A percentile compares a stretch with the other conserved stretches of the same genome.
Evolutionary conservation across 2,113 vertebrate genomes (phyloP).

Genomic region (Pangasianodon hypophthalmus): DNA sequence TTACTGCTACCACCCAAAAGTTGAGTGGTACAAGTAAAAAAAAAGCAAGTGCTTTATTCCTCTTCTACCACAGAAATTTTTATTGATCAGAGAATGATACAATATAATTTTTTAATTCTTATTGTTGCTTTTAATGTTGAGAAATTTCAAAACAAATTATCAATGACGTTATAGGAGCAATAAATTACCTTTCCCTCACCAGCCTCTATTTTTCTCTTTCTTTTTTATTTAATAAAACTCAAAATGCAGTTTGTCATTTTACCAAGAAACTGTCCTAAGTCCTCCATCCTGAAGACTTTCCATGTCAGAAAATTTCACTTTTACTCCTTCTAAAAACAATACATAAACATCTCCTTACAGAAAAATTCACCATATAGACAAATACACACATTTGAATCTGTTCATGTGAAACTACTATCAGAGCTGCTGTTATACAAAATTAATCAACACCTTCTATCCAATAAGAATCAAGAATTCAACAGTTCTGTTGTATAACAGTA

Average conservation of each 20-base stretch:
- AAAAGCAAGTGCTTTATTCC: not conserved
- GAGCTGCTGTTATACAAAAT: not conserved
- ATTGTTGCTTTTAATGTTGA: not conserved
- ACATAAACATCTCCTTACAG: not conserved
- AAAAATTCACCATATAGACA: not conserved
- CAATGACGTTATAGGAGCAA: not conserved
- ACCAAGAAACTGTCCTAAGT: not conserved
- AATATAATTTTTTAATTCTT: not conserved
- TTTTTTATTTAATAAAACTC: too few relatives aligned
- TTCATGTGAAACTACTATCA: not conserved
- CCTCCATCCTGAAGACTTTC: not conserved
- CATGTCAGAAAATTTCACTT: not conserved
- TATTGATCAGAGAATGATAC: not conserved
- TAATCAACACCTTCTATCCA: not conserved
- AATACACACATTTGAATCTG: not conserved
- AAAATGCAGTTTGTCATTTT: not conserved
- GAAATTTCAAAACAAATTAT: not conserved
- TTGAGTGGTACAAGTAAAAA: not conserved
- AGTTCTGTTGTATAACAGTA: not conserved
- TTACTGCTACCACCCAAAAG: too few relatives aligned
- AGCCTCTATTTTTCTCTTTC: not conserved
- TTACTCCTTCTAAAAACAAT: not conserved
- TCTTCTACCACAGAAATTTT: not conserved
- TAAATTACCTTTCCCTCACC: not conserved
- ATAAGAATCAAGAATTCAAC: not conserved